A percentile compares a stretch with the other conserved stretches of the same genome.
phyloP scores from a whole-genome alignment of 2,113 vertebrate genomes.

The Eptesicus fuscus region DNA sequence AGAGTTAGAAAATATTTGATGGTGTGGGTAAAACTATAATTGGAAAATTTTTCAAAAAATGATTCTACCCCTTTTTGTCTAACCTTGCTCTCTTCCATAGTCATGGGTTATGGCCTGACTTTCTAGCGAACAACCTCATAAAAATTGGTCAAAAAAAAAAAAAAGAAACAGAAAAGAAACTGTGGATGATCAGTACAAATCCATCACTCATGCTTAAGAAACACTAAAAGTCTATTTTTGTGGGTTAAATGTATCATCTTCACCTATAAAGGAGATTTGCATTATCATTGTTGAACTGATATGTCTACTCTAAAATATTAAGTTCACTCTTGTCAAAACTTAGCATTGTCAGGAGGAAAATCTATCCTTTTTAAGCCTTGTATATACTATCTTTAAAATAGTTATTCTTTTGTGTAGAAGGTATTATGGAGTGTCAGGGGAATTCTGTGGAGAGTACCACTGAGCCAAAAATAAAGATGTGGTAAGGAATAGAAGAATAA shows the following conservation, averaged over 20 bases:
- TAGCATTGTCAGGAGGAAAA: background rate
- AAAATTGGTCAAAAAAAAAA: background rate
- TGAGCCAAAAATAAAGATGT: background rate
- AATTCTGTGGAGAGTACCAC: background rate
- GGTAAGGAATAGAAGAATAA: background rate
- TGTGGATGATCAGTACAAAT: conserved; percentile 8
- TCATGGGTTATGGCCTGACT: background rate
- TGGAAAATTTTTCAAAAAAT: background rate
- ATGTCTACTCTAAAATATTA: background rate
- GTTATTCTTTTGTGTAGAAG: background rate
- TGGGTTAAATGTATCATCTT: conserved; percentile 8
- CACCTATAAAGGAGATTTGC: background rate
- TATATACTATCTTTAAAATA: conserved; percentile 12
- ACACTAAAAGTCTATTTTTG: background rate
- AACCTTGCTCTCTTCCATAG: background rate
- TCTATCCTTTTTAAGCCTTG: background rate
- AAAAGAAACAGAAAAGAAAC: background rate
- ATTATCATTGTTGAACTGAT: background rate
- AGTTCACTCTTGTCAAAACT: background rate
- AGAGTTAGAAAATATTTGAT: background rate
- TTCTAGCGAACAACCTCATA: background rate
- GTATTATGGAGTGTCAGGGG: background rate
- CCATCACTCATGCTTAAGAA: background rate
- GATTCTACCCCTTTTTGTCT: background rate
- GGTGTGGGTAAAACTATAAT: background rate